Base-by-base conservation (phyloP, 53 echinoderm and acorn worm species). In the Apostichopus leukothele region DNA sequence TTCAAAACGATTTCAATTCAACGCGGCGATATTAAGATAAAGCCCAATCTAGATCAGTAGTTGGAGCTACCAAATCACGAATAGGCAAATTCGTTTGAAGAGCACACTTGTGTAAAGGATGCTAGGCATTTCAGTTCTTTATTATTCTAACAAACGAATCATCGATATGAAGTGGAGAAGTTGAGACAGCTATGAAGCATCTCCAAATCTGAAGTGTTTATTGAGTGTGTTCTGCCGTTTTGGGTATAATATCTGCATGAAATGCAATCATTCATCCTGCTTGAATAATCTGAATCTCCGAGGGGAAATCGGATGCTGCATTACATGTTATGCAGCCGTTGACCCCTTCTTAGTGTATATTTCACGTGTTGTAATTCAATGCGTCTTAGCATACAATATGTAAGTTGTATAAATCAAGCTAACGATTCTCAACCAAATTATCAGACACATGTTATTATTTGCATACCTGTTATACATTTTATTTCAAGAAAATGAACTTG, bases 161-260 rank as follows among this genome's bases (percentile, higher is more conserved):
- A 59, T 81, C 81, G 81, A 81, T 81, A 9, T 81, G 54, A 81
- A 81, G 81, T 81, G 81, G 81, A 59, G 9, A 81, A 81, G 81
- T 54, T 81, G 81, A 81, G 81, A 81, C 55, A 59, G 25, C 81
- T 81, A 81, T 81, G 81, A 25, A 81, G 9, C 81, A 81, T 81
- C 81, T 81, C 20, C 81, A 81, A 25, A 81, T 54, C 19, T 81
- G 50, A 81, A 81, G 81, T 57, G 81, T 81, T 71, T 81, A 22
- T 81, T 59, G 55, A 81, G 81, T 81, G 59, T 22, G 81, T 81
- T 55, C 20, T 59, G 81, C 81, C 81, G 81, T 81, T 81, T 81
- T 81, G 22, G 81, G 81, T 55, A 81, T 81, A 81, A 81, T 81
- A 81, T 81, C 81, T 81, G 18, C 81, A 81, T 81, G 81, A 81